These are phyloP conservation scores for Gallinago nigripennis DNA, from an alignment of 2,797 vertebrate genomes.

Conservation along the genomic window DNA sequence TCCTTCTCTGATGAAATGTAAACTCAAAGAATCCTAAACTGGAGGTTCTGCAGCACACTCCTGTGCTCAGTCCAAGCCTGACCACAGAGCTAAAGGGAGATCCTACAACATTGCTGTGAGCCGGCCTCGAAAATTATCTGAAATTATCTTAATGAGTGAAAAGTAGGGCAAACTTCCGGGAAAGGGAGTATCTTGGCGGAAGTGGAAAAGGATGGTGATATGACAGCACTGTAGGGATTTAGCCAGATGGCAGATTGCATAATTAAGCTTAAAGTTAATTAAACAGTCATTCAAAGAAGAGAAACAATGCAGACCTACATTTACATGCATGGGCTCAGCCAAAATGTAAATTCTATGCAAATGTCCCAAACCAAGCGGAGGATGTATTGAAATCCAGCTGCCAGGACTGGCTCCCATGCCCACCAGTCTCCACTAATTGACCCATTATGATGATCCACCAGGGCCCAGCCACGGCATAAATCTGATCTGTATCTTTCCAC, in stretches of 20 bases:
- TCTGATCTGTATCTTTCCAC: background rate
- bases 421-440: background rate
- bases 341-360: slow-evolving; percentile 42
- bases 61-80: background rate
- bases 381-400: slow-evolving; percentile 19
- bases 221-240: slow-evolving; percentile 10
- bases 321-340: background rate
- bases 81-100: background rate
- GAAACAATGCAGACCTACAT: slow-evolving; percentile 38
- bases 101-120: background rate
- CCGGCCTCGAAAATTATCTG: background rate
- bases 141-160: background rate
- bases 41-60: background rate
- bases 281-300: slow-evolving; percentile 49
- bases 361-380: background rate
- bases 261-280: slow-evolving; percentile 65
- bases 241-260: slow-evolving; percentile 38
- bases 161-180: background rate
- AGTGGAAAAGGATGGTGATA: background rate
- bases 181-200: background rate
- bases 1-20: background rate
- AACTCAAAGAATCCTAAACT: slow-evolving; percentile 1
- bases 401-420: background rate
- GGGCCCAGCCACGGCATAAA: background rate
- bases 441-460: background rate